Conservation (phyloP, 2,888 invertebrate species). For the Polylopha cassiicola region DNA sequence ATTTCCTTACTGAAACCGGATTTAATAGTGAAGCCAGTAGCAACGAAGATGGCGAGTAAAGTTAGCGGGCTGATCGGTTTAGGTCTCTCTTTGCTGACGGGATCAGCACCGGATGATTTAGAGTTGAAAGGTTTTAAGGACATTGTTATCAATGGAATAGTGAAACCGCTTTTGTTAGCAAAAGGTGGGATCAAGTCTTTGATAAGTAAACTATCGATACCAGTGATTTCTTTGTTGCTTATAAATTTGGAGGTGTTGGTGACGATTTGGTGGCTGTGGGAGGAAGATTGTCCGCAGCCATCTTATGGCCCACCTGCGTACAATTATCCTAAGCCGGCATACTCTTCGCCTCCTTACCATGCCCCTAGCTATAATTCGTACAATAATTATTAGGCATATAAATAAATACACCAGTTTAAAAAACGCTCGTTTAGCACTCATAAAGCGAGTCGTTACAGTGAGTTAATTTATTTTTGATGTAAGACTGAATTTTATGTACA, state of each 20-base stretch:
- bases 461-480: conserved; percentile 10
- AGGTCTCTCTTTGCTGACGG: conserved; percentile 49
- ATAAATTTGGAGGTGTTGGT: conserved; percentile 64
- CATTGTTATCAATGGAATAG: conserved; percentile 54
- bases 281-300: conserved; percentile 57
- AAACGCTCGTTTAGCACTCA: too few species aligned
- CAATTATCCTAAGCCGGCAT: conserved; percentile 35
- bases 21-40: conserved; percentile 46
- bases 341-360: too few species aligned
- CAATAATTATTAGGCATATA: conserved; percentile 28
- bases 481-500: conserved; percentile 21
- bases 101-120: conserved; percentile 42
- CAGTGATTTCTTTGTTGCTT: conserved; percentile 55
- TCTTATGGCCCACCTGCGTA: conserved; percentile 24
- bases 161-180: conserved; percentile 53
- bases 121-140: conserved; percentile 55
- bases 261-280: conserved; percentile 72
- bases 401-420: conserved; percentile 36
- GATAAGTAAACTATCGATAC: conserved; percentile 62
- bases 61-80: conserved; percentile 52
- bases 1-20: conserved; percentile 37
- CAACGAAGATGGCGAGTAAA: conserved; percentile 50
- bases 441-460: too few species aligned
- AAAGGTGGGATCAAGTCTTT: conserved; percentile 60
- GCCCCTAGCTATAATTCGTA: conserved; percentile 37